phyloP scores from a whole-genome alignment of 2,888 invertebrate genomes.

The Melieria crassipennis region DNA sequence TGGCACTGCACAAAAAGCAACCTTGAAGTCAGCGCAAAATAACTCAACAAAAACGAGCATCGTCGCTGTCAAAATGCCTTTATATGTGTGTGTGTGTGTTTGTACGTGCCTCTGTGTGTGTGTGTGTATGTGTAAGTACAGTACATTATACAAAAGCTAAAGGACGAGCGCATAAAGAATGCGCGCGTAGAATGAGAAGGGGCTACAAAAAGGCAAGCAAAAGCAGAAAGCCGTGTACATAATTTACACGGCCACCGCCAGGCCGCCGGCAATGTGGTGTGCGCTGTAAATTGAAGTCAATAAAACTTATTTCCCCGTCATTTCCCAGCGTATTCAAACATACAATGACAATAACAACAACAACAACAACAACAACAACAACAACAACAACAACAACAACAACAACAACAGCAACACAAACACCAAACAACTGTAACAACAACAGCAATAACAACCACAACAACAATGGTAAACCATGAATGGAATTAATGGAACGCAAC shows the following conservation, averaged over 20 bases:
- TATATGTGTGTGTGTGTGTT: too few species aligned
- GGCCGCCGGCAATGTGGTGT: constrained; percentile 22
- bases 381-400: background rate
- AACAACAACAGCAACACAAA: background rate
- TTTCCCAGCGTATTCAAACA: constrained; percentile 32
- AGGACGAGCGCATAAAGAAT: too few species aligned
- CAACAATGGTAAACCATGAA: constrained; percentile 20
- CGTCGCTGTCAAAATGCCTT: too few species aligned
- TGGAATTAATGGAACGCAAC: constrained; percentile 39
- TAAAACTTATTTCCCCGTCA: constrained; percentile 41
- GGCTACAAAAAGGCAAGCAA: constrained; percentile 10
- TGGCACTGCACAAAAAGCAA: too few species aligned
- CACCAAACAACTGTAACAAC: background rate
- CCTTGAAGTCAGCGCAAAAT: too few species aligned
- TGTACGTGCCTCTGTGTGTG: too few species aligned
- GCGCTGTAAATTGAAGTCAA: constrained; percentile 38
- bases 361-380: constrained; percentile 1
- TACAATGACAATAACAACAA: constrained; percentile 6
- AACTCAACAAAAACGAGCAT: too few species aligned
- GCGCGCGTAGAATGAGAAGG: constrained; percentile 2
- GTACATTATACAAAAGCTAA: too few species aligned
- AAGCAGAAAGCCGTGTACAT: constrained; percentile 20
- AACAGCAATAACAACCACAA: constrained; percentile 10
- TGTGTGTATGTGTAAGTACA: too few species aligned
- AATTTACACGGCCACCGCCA: constrained; percentile 29